These are phyloP conservation scores for Iselma pallidipennis DNA, from an alignment of 2,888 invertebrate species.

Conservation along the genomic window DNA sequence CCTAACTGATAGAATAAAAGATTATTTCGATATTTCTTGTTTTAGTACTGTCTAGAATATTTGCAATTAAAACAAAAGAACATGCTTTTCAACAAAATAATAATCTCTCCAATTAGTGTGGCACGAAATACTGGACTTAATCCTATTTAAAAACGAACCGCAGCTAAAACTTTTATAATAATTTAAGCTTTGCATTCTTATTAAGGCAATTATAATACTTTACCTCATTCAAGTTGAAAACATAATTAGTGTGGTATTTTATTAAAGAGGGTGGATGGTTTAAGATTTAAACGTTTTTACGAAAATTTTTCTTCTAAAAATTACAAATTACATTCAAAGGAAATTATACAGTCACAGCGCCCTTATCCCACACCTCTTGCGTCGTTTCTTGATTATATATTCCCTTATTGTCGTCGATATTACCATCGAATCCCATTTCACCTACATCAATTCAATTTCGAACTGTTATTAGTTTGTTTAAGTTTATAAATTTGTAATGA, in stretches of 20 bases:
- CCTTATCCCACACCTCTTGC: neutral
- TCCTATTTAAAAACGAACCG: constrained; percentile 50
- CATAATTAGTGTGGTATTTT: constrained; percentile 38
- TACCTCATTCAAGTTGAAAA: constrained; percentile 38
- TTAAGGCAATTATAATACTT: constrained; percentile 48
- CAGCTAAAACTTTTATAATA: constrained; percentile 48
- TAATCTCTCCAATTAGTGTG: constrained; percentile 49
- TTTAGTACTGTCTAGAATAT: neutral
- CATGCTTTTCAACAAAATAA: constrained; percentile 47
- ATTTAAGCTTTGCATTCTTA: constrained; percentile 49
- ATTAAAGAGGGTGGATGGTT: neutral
- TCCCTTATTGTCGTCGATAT: neutral
- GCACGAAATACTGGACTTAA: constrained; percentile 44
- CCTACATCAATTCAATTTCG: constrained; percentile 36
- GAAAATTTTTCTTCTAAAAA: too few species aligned
- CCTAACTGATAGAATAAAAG: too few species aligned
- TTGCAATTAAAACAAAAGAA: constrained; percentile 48
- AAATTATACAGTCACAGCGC: too few species aligned
- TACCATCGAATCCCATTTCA: constrained; percentile 34
- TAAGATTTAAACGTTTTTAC: neutral
- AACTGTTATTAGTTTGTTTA: constrained; percentile 38
- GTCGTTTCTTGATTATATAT: neutral
- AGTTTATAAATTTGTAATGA: constrained; percentile 36
- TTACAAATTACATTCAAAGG: too few species aligned
- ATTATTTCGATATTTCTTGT: neutral